phyloP scores from a whole-genome alignment of 1,140 invertebrate genomes.

The Drosophila kanapiae region DNA sequence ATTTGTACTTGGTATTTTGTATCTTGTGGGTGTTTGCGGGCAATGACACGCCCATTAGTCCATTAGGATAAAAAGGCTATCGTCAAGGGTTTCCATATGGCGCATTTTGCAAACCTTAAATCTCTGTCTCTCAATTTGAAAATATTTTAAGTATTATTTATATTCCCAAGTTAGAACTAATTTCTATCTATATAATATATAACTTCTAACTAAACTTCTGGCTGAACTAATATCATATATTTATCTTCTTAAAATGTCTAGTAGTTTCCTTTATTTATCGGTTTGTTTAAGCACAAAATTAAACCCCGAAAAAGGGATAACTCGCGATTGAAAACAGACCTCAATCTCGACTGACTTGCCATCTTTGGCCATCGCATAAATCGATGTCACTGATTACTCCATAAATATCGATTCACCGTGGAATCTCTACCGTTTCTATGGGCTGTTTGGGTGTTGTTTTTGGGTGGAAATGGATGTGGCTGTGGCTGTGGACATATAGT shows the following conservation, averaged over 20 bases:
- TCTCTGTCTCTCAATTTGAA: no score
- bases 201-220: background rate
- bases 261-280: background rate
- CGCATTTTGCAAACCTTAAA: no score
- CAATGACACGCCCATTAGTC: slow-evolving; percentile 44
- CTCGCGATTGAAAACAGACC: background rate
- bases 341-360: slow-evolving; percentile 1
- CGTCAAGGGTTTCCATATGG: slow-evolving; percentile 11
- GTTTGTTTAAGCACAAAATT: no score
- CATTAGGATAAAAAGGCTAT: slow-evolving; percentile 3
- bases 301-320: background rate
- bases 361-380: slow-evolving; percentile 25
- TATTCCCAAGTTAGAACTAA: no score
- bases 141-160: no score
- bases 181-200: background rate
- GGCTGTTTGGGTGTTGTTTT: background rate
- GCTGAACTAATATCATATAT: no score
- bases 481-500: slow-evolving; percentile 13
- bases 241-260: no score
- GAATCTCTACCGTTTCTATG: slow-evolving; percentile 13
- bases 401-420: slow-evolving; percentile 37
- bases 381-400: slow-evolving; percentile 35
- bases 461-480: background rate
- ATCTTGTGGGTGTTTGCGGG: slow-evolving; percentile 24
- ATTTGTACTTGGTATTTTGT: background rate